Base-by-base conservation (phyloP, 2,888 invertebrate species). In the Lymantria dispar region DNA sequence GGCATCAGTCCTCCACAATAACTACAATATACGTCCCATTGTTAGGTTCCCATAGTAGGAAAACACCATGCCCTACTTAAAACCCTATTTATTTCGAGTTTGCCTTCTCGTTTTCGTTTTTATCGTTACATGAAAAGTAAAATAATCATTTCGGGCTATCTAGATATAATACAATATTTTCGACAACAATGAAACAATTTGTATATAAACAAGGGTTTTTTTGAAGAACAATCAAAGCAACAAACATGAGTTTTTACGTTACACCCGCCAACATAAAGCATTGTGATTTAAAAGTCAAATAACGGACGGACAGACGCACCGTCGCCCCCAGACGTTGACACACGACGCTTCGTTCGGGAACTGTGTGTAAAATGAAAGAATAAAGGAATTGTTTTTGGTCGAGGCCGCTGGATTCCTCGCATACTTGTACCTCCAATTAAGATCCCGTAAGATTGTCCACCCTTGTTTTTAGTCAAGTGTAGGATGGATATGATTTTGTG, bases 381-480 rank as follows among this genome's bases (percentile, higher is more conserved):
- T 68, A 66, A 73, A 70, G 59, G 54, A 60, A 66, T 65, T 59
- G 50, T 57, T 54, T 52, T 31, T 55, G 52, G 43, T 42, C 39
- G 36, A 62, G 62, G 62, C 59, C 22, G 22, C 69, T 47, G 55
- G 57, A 85, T 87, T 77, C 87, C 80, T 53, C 61, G 74, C 78
- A 87, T 88, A 71, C 78, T 81, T 65, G 43, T 57, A 63, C 64
- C 73, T 74, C 86, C 87, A 87, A 88, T 87, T 86, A 87, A 87
- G 87, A 87, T 87, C 85, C 80, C 75, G 77, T 75, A 76, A 83
- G 87, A 87, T 87, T 85, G 86, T 87, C 82, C 70, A 66, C 63
- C 53, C 67, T 65, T 68, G 64, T 72, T 78, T 78, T 82, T 83
- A 58, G 60, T 52, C 38, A 33, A 14, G 7, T 43, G 50, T 61